phyloP scores from a whole-genome alignment of 2,113 vertebrate genomes.

The Manacus vitellinus region DNA sequence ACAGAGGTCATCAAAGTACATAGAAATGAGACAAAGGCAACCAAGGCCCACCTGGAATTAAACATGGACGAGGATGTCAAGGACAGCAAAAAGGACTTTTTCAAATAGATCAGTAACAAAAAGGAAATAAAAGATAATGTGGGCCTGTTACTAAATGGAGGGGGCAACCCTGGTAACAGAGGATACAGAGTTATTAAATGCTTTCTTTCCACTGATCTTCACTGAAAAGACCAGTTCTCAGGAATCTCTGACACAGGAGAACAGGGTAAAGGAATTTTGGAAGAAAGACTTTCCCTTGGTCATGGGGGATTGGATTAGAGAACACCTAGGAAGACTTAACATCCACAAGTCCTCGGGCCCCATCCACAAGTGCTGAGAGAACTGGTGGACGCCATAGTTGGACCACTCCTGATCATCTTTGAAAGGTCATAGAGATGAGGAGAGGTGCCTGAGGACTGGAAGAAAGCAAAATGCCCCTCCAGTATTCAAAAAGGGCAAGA shows the following conservation, averaged over 20 bases:
- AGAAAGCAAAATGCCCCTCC: neutral
- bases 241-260: neutral
- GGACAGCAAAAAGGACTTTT: neutral
- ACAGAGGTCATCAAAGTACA: neutral
- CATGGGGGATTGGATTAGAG: neutral
- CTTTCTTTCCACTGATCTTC: neutral
- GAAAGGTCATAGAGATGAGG: neutral
- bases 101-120: too few species aligned
- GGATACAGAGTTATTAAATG: neutral
- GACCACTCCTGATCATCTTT: neutral
- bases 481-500: neutral
- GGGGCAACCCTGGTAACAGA: neutral
- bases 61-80: neutral
- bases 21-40: neutral
- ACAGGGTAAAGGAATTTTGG: neutral
- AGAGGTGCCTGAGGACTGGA: neutral
- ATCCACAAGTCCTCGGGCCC: too few species aligned
- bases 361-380: too few species aligned
- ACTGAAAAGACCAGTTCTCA: neutral
- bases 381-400: too few species aligned
- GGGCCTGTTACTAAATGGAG: neutral
- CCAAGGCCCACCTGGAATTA: neutral
- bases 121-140: neutral
- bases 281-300: neutral
- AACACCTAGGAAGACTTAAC: neutral